A percentile compares a stretch with the other conserved stretches of the same genome.
Conservation (phyloP, 2,888 invertebrate species). For the Eutolmus rufibarbis region DNA sequence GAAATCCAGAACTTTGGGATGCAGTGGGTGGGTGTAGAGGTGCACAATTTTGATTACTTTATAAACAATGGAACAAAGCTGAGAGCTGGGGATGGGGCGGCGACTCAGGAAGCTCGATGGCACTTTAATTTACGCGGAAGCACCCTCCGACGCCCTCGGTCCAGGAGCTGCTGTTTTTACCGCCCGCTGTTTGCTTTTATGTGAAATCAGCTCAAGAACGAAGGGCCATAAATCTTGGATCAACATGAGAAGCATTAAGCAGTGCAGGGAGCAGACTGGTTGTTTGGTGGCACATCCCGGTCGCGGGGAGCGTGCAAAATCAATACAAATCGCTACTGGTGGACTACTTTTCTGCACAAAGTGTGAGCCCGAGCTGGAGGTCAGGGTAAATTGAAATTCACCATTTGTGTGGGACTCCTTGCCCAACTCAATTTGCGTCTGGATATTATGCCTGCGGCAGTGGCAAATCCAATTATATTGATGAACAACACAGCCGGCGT, state of each 20-base stretch:
- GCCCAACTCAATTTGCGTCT: constrained; percentile 28
- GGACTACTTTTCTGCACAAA: background rate
- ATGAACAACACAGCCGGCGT: constrained; percentile 30
- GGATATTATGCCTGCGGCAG: constrained; percentile 34
- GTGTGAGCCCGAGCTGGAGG: background rate
- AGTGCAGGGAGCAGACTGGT: background rate
- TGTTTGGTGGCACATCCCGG: background rate
- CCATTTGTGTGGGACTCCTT: constrained; percentile 16
- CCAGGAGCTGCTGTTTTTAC: background rate
- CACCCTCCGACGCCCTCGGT: background rate
- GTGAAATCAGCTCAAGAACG: constrained; percentile 9
- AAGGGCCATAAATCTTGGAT: constrained; percentile 9
- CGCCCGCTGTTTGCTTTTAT: background rate
- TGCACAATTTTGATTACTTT: background rate
- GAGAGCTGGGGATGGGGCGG: background rate
- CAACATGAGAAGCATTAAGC: constrained; percentile 1
- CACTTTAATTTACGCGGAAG: background rate
- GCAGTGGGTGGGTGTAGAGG: background rate
- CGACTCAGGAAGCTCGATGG: background rate
- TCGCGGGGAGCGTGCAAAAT: background rate
- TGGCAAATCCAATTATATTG: constrained; percentile 32
- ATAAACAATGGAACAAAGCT: background rate
- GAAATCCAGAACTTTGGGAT: background rate
- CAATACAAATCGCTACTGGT: constrained; percentile 13
- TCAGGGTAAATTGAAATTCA: constrained; percentile 27